Base-by-base conservation (phyloP, 2,113 vertebrate species). In the Ciconia maguari region DNA sequence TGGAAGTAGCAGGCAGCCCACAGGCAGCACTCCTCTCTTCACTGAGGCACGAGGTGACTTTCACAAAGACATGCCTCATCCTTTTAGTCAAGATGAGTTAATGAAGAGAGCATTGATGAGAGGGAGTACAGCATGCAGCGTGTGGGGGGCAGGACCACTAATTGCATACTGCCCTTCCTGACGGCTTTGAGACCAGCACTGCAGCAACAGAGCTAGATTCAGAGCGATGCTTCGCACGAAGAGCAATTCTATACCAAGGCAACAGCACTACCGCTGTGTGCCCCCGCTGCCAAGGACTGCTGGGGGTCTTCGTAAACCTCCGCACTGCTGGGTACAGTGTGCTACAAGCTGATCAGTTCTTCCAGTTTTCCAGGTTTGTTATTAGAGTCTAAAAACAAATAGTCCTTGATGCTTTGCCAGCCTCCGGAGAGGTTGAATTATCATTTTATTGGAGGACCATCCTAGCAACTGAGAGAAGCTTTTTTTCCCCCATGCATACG, bases 181-280 rank as follows among this genome's bases (percentile, higher is more conserved):
- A 2, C 0, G 2, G 30, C 71, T 72, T 9, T 34, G 22, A 27
- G 58, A 29, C 14, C 72, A 44, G n/a, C 54, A 11, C 38, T 57
- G 44, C 44, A 38, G 57, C 72, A 1, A 0, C 1, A 5, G 20
- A 48, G n/a, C 16, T 6, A 0, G 2, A 2, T 32, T 65, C 32
- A 34, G 17, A 16, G 87, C 7, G 65, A 7, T 66, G 71, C 58
- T 60, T 65, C 4, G 2, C 38, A 16, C 0, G 7, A 76, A 46
- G 51, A 65, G 84, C 51, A 3, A 1, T 5, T 60, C 36, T 48
- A 26, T 24, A 12, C 7, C 0, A 0, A 36, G 36, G 36, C 68
- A 4, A 41, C 16, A 54, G 79, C 83, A 1, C 15, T 34, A 34
- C 75, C 1, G 10, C 1, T 7, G 14, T 11, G 20, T 48, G n/a